Percentiles rank a stretch among this genome's conserved stretches.
phyloP scores from a whole-genome alignment of 1,140 invertebrate species.

The Acyrthosiphon pisum region DNA sequence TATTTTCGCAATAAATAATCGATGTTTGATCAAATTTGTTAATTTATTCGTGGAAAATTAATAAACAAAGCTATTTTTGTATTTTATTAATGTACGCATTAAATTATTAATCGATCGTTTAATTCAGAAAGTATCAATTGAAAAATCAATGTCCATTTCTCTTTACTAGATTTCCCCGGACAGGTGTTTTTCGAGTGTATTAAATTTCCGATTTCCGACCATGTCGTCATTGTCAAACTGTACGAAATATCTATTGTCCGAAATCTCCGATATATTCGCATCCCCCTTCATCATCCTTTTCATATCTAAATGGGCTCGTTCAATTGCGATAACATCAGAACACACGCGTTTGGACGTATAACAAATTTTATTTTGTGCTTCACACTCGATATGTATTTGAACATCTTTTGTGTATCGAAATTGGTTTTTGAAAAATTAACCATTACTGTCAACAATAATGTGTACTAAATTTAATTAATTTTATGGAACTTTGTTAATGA shows the following conservation, averaged over 20 bases:
- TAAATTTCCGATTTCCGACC: constrained; percentile 21
- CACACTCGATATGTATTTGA: not conserved
- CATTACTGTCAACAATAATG: not conserved
- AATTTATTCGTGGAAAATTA: not conserved
- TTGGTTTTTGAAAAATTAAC: not conserved
- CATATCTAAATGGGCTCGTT: constrained; percentile 17
- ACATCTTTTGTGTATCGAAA: not conserved
- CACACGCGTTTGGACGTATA: not conserved
- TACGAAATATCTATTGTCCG: not conserved
- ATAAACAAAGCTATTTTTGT: not conserved
- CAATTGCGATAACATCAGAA: constrained; percentile 24
- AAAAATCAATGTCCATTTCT: not conserved
- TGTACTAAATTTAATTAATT: not conserved
- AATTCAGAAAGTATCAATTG: not conserved
- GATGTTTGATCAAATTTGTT: not conserved
- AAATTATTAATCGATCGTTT: not conserved
- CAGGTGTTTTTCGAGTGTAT: not conserved
- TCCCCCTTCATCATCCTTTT: not conserved
- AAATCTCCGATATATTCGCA: not conserved
- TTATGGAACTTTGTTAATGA: not conserved
- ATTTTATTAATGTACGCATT: not conserved
- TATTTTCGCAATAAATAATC: not conserved
- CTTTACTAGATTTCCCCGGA: not conserved
- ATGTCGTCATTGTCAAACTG: not conserved
- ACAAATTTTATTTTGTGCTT: constrained; percentile 29